Percentiles rank a stretch among this genome's conserved stretches.
Evolutionary conservation across 2,888 invertebrate genomes (phyloP).

Genomic region (Antitype chi): DNA sequence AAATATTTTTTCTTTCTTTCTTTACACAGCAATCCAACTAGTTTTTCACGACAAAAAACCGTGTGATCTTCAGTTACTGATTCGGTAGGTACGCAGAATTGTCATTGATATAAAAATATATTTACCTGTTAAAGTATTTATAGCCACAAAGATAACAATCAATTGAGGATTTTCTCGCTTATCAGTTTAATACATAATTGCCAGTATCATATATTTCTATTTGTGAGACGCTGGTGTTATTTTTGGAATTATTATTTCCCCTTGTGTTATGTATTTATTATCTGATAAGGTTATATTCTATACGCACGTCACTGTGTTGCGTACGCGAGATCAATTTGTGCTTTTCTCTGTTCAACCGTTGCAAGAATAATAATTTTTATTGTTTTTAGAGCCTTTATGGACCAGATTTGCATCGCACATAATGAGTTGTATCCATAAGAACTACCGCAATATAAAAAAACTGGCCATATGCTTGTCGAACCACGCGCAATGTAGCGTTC

Average conservation of each 20-base stretch:
- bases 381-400: not conserved
- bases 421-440: not conserved
- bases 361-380: not conserved
- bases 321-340: slow-evolving; percentile 18
- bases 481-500: too few relatives aligned
- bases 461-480: too few relatives aligned
- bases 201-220: slow-evolving; percentile 39
- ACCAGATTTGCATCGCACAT: not conserved
- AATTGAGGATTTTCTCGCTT: slow-evolving; percentile 45
- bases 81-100: slow-evolving; percentile 2
- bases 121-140: slow-evolving; percentile 31
- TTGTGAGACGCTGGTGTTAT: slow-evolving; percentile 57
- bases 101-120: slow-evolving; percentile 23
- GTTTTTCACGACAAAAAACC: too few relatives aligned
- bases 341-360: slow-evolving; percentile 8
- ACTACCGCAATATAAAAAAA: not conserved
- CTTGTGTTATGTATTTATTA: slow-evolving; percentile 54
- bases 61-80: not conserved
- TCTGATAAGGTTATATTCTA: slow-evolving; percentile 52
- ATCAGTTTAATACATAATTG: slow-evolving; percentile 60
- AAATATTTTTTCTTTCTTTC: too few relatives aligned
- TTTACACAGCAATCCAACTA: too few relatives aligned
- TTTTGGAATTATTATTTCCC: slow-evolving; percentile 59
- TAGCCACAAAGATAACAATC: slow-evolving; percentile 48
- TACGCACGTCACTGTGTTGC: slow-evolving; percentile 43